Evolutionary conservation across 2,888 invertebrate genomes (phyloP).

Genomic region (Epinotia brunnichana): DNA sequence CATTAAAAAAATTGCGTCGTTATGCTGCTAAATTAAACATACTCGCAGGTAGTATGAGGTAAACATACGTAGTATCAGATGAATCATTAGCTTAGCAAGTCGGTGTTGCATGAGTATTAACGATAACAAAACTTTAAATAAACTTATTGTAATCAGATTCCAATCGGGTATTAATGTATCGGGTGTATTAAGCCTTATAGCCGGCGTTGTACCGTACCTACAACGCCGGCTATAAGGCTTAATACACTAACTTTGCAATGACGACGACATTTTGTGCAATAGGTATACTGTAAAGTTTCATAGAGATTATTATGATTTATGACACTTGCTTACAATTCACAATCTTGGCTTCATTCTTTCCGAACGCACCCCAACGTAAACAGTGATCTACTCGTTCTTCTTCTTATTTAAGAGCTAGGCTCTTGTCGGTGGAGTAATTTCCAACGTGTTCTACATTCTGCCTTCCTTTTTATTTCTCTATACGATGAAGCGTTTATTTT

Average conservation of each 20-base stretch:
- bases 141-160: slow-evolving; percentile 30
- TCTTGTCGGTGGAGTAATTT: too few species aligned
- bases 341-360: neutral
- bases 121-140: slow-evolving; percentile 1
- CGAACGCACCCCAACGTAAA: neutral
- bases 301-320: neutral
- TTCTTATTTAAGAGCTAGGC: too few species aligned
- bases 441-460: too few species aligned
- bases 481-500: too few species aligned
- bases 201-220: neutral
- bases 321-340: neutral
- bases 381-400: too few species aligned
- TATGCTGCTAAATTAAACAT: slow-evolving; percentile 14
- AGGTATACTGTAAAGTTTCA: neutral
- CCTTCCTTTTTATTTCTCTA: too few species aligned
- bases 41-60: slow-evolving; percentile 1
- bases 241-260: neutral
- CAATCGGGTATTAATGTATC: neutral
- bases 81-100: slow-evolving; percentile 25
- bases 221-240: too few species aligned
- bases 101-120: slow-evolving; percentile 6
- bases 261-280: neutral
- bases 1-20: slow-evolving; percentile 1
- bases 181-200: neutral
- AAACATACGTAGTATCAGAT: slow-evolving; percentile 5